Base-by-base conservation (phyloP, 1,140 invertebrate species). In the Pseudobourletiella spinata region DNA sequence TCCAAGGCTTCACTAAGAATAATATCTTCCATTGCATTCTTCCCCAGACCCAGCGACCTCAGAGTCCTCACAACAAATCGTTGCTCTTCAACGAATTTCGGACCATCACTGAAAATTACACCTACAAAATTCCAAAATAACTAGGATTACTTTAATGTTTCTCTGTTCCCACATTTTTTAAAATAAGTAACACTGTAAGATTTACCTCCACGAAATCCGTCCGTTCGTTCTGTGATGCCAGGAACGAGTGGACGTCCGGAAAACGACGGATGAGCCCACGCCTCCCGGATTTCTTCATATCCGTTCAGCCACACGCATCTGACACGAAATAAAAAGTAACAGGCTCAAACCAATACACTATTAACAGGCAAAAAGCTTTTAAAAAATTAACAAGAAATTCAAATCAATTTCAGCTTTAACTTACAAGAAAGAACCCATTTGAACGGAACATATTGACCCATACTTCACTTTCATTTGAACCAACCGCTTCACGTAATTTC, bases 61-160 rank as follows among this genome's bases (percentile, higher is more conserved):
- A 65, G 35, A 14, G 57, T 16, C 18, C 60, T 42, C 2, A 60
- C 15, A 0, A 32, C 25, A 58, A 68, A 65, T 24, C 54, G 26
- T 46, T 61, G 59, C 30, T 68, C 63, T 18, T 65, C 67, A 1
- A 16, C 48, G n/a, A 60, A 57, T 15, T 51, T 43, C 25, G 30
- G 15, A 24, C 67, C 63, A 6, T 65, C 63, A 26, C 63, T 68
- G 25, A 68, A 68, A 48, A 59, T 64, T 52, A 68, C 59, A 1
- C 63, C 66, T 64, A 20, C 16, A 48, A 6, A 26, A n/a, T 20
- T 52, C 25, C 16, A 55, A 46, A 11, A n/a, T 29, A 22, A 29
- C n/a, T 51, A 18, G 25, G 26, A 43, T 24, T 20, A 30, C 20
- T 46, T 43, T 46, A 22, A 28, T 24, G 35, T 44, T 32, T 29